Conservation (phyloP, 2,888 invertebrate genomes). For the Leucophenga maculata region DNA sequence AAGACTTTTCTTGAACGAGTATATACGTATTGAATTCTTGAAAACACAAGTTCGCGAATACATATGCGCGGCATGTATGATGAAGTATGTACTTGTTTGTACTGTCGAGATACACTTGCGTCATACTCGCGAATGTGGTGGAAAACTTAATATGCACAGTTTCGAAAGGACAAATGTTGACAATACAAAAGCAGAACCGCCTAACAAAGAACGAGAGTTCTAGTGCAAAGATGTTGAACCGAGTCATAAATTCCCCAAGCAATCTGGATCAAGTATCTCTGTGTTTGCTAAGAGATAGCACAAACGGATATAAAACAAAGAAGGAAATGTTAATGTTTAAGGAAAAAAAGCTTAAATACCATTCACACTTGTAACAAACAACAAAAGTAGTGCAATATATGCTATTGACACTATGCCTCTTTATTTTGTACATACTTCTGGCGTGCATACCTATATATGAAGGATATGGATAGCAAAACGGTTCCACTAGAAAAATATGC, state of each 20-base stretch:
- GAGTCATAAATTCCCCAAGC: slow-evolving; percentile 59
- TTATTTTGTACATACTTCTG: too few relatives aligned
- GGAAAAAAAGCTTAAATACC: background rate
- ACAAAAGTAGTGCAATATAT: background rate
- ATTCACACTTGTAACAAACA: background rate
- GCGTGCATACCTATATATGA: too few relatives aligned
- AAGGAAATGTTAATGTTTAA: background rate
- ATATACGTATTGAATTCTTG: too few relatives aligned
- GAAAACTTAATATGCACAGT: too few relatives aligned
- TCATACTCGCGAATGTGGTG: too few relatives aligned
- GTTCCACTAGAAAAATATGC: too few relatives aligned
- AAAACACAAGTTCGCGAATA: background rate
- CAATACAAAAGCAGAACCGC: slow-evolving; percentile 17
- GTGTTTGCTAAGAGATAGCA: slow-evolving; percentile 44
- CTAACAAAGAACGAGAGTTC: too few relatives aligned
- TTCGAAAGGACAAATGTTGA: background rate
- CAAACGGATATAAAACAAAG: background rate
- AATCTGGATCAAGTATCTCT: slow-evolving; percentile 67
- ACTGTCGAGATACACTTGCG: too few relatives aligned
- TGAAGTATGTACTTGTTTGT: background rate
- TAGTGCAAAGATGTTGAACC: slow-evolving; percentile 29
- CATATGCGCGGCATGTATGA: background rate
- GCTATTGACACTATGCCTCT: too few relatives aligned
- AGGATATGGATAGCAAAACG: too few relatives aligned
- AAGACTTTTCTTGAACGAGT: too few relatives aligned